A percentile compares a stretch with the other conserved stretches of the same genome.
Evolutionary conservation across 2,888 invertebrate genomes (phyloP).

Genomic region (Sthenelais limicola): DNA sequence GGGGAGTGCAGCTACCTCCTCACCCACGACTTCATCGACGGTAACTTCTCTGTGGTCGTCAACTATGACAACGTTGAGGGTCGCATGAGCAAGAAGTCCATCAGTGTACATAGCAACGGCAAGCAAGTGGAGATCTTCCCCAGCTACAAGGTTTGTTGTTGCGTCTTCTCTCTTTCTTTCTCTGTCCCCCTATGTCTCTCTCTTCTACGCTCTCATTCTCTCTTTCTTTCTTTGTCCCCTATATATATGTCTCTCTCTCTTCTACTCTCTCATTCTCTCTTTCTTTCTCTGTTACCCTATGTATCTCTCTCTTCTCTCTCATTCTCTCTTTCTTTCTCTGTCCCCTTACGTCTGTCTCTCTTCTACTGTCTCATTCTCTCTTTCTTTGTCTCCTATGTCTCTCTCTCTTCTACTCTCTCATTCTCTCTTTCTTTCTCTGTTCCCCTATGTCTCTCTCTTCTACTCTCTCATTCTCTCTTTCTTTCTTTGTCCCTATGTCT

Average conservation of each 20-base stretch:
- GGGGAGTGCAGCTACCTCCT: slow-evolving; percentile 87
- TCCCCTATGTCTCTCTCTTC: no score
- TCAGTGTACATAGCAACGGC: slow-evolving; percentile 60
- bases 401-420: no score
- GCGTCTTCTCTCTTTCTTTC: no score
- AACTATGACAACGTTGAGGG: slow-evolving; percentile 75
- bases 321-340: no score
- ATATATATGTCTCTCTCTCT: not conserved
- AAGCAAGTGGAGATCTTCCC: slow-evolving; percentile 61
- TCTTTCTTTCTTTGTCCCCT: not conserved
- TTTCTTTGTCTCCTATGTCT: no score
- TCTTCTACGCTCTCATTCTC: not conserved
- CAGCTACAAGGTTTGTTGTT: slow-evolving; percentile 46
- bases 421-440: no score
- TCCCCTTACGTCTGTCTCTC: no score
- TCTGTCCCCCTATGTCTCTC: not conserved
- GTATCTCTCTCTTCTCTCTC: no score
- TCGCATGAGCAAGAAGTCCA: slow-evolving; percentile 58
- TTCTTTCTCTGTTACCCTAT: no score
- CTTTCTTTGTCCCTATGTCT: no score
- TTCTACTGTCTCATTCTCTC: no score
- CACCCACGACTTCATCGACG: slow-evolving; percentile 85
- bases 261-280: not conserved
- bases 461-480: no score
- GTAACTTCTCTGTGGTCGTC: slow-evolving; percentile 86